Evolutionary conservation across 2,888 invertebrate species (phyloP).

Genomic region (Drosophila leonis): DNA sequence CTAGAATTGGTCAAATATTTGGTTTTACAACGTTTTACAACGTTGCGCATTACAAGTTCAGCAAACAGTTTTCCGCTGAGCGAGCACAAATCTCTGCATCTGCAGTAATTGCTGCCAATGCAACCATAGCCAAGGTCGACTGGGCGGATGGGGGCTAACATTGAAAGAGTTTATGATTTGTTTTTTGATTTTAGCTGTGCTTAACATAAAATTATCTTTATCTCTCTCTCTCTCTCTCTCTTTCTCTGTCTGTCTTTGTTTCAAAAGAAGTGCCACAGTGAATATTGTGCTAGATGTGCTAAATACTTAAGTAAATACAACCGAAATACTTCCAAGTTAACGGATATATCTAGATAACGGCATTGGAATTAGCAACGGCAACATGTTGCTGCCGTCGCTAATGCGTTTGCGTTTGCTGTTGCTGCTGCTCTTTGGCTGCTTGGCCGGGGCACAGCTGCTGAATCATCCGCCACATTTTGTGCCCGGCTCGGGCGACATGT

Average conservation of each 20-base stretch:
- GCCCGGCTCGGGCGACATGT: conserved; percentile 91
- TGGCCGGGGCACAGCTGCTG: conserved; percentile 86
- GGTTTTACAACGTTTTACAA: conserved; percentile 4
- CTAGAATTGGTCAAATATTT: conserved; percentile 47
- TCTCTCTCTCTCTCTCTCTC: background rate
- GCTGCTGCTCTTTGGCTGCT: conserved; percentile 32
- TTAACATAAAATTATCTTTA: conserved; percentile 39
- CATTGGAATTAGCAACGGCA: conserved; percentile 70
- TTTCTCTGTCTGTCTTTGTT: conserved; percentile 11
- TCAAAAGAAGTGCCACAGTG: conserved; percentile 19
- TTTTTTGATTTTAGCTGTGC: conserved; percentile 11
- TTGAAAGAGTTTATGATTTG: conserved; percentile 57
- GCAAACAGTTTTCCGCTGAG: conserved; percentile 44
- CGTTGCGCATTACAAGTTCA: background rate
- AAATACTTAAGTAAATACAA: conserved; percentile 64
- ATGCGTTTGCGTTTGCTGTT: conserved; percentile 43
- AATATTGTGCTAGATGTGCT: conserved; percentile 61
- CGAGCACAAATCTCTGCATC: conserved; percentile 29
- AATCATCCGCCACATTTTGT: conserved; percentile 92
- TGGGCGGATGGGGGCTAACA: conserved; percentile 57
- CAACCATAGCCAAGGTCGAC: conserved; percentile 66
- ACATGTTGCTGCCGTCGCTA: conserved; percentile 63
- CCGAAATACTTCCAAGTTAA: conserved; percentile 49
- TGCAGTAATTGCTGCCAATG: conserved; percentile 30
- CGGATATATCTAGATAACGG: conserved; percentile 71